Conservation (phyloP, 2,113 vertebrate genomes). For the Onychostruthus taczanowskii region DNA sequence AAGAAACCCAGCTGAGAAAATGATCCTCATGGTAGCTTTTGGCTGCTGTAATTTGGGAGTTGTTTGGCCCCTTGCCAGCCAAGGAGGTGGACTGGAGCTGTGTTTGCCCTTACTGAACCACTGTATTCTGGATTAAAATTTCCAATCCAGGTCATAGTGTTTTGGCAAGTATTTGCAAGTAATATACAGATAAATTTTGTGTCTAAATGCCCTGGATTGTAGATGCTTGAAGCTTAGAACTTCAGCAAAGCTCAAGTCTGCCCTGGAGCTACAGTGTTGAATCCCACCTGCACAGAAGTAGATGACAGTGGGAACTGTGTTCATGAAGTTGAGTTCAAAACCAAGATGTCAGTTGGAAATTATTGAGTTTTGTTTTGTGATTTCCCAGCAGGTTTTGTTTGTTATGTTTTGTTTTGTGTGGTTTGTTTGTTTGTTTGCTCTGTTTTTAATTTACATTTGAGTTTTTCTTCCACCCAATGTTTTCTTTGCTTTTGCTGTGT, state of each 20-base stretch:
- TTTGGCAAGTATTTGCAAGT: not conserved
- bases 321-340: not conserved
- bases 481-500: not conserved
- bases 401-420: not conserved
- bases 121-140: not conserved
- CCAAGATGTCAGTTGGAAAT: not conserved
- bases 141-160: not conserved
- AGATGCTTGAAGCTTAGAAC: not conserved
- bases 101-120: not conserved
- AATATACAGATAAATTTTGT: not conserved
- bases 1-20: not conserved
- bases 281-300: not conserved
- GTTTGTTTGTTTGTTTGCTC: not conserved
- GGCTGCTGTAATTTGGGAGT: not conserved
- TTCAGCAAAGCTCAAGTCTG: not conserved
- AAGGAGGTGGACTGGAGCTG: not conserved
- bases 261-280: not conserved
- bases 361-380: not conserved
- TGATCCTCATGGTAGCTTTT: not conserved
- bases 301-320: not conserved
- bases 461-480: not conserved
- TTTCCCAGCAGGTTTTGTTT: not conserved
- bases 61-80: not conserved
- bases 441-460: not conserved
- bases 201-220: not conserved